Percentiles rank a stretch among this genome's conserved stretches.
phyloP scores from a whole-genome alignment of 2,888 invertebrate species.

The Parnassius glacialis region DNA sequence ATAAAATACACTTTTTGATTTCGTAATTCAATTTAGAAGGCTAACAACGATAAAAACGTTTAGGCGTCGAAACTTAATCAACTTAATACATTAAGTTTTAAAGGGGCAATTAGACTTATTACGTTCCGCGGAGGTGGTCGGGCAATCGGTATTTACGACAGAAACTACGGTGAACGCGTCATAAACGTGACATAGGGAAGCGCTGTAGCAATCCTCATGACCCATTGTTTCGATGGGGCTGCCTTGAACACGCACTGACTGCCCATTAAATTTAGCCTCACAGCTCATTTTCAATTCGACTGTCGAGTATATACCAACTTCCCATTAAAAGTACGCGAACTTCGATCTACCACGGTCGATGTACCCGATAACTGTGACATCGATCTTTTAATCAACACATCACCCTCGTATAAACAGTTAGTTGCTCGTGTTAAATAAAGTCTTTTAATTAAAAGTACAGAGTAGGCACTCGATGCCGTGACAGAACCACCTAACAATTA shows the following conservation, averaged over 20 bases:
- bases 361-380: constrained; percentile 12
- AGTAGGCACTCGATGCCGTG: constrained; percentile 58
- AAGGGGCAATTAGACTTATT: constrained; percentile 72
- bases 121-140: constrained; percentile 52
- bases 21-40: constrained; percentile 14
- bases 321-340: constrained; percentile 4
- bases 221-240: constrained; percentile 67
- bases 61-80: constrained; percentile 62
- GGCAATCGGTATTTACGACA: constrained; percentile 72
- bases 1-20: not conserved
- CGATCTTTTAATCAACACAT: constrained; percentile 14
- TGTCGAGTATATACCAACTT: constrained; percentile 35
- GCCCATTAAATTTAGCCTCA: constrained; percentile 55
- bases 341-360: not conserved
- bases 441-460: constrained; percentile 63
- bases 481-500: constrained; percentile 65
- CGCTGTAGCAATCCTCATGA: constrained; percentile 57
- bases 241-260: constrained; percentile 68
- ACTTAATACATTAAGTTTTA: constrained; percentile 72
- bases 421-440: constrained; percentile 51
- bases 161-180: constrained; percentile 57
- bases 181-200: constrained; percentile 66
- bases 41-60: constrained; percentile 36
- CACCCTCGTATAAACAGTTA: constrained; percentile 30
- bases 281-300: constrained; percentile 58